Base-by-base conservation (phyloP, 2,113 vertebrate genomes). In the Pavo muticus region DNA sequence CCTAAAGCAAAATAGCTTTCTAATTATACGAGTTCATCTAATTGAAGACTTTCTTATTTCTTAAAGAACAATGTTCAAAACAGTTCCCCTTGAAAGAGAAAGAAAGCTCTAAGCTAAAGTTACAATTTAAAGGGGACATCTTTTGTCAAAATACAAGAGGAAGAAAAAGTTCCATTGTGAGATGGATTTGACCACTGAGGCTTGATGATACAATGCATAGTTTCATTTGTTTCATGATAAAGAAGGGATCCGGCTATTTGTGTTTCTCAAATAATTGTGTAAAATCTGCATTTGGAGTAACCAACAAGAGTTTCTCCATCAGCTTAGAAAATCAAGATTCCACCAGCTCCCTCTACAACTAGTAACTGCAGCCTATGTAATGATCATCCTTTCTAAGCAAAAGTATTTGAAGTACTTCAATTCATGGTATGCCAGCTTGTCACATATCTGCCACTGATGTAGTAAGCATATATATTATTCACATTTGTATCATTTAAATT, bases 381-480 rank as follows among this genome's bases (percentile, higher is more conserved):
- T 27, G 14, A 14, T 40, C 74, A n/a, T 50, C 63, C 52, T 84
- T 75, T 65, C 47, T 42, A 73, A 30, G 23, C 44, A 91, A 91
- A 92, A 82, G 50, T 68, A 57, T 47, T 92, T 88, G 8, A 91
- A 82, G 6, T 84, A 74, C 59, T 84, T 90, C 14, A 45, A 42
- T 91, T 95, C 74, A 48, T 47, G 13, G 23, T 64, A 60, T 71
- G 35, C 35, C 65, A 84, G 30, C 25, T 56, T 78, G 63, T 75
- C 70, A 75, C 23, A 9, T 32, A 71, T 20, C 71, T 85, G 35
- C 71, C 86, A 90, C 19, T 61, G 32, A 42, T 42, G 23, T 6
- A 82, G n/a, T 14, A 89, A 94, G 67, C 14, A 57, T 13, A 87
- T 69, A 15, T n/a, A 93, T 87, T 84, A 90, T 96, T 95, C 85